Conservation (phyloP, 2,888 invertebrate species). For the Choreutis nemorana region DNA sequence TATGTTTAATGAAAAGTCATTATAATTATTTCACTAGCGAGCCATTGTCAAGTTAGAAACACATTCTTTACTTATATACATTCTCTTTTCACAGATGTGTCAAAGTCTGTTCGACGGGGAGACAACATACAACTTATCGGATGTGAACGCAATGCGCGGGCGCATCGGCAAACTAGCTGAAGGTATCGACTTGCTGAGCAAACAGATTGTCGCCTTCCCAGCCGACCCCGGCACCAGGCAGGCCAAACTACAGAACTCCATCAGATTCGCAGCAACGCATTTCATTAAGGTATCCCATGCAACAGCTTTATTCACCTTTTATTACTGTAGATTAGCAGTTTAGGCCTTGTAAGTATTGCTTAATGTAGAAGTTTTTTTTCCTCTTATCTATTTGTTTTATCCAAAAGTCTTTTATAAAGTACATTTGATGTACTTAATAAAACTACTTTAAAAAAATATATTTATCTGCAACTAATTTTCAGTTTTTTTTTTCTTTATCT, state of each 20-base stretch:
- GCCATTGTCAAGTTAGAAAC: not conserved
- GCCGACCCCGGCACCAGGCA: slow-evolving; percentile 69
- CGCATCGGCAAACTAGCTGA: slow-evolving; percentile 90
- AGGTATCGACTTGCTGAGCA: slow-evolving; percentile 82
- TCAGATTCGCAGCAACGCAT: slow-evolving; percentile 78
- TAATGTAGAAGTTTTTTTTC: not conserved
- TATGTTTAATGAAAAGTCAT: no score
- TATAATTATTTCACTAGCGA: no score
- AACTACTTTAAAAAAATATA: no score
- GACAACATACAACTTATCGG: slow-evolving; percentile 82
- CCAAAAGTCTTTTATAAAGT: no score
- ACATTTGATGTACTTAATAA: no score
- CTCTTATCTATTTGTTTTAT: no score
- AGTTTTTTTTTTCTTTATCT: no score
- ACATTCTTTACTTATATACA: no score
- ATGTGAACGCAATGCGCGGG: slow-evolving; percentile 83
- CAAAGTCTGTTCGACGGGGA: slow-evolving; percentile 83
- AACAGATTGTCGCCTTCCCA: slow-evolving; percentile 76
- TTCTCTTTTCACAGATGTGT: slow-evolving; percentile 65
- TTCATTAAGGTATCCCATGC: slow-evolving; percentile 71
- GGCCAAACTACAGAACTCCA: slow-evolving; percentile 72
- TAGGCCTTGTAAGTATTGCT: not conserved
- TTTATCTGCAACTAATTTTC: no score
- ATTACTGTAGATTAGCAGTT: not conserved
- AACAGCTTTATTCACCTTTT: not conserved